Evolutionary conservation across 2,888 invertebrate species (phyloP).

Genomic region (Stenodema calcarata): DNA sequence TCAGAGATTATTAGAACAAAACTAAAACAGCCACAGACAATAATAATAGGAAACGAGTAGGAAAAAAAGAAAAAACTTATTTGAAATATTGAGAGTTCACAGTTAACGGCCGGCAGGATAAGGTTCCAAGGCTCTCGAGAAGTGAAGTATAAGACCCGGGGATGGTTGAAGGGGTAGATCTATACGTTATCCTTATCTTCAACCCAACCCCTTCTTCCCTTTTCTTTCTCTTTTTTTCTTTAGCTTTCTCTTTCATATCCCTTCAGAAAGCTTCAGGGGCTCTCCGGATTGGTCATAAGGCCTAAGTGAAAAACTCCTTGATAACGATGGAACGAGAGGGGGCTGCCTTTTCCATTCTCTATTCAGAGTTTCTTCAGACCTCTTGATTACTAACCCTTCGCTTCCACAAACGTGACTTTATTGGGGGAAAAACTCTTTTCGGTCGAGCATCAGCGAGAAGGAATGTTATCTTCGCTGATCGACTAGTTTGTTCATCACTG

Average conservation of each 20-base stretch:
- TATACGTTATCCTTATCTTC: constrained; percentile 48
- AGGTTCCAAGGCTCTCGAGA: constrained; percentile 35
- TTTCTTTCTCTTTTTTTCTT: constrained; percentile 10
- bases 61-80: constrained; percentile 22
- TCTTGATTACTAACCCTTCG: constrained; percentile 37
- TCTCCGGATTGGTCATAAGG: constrained; percentile 41
- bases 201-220: constrained; percentile 9
- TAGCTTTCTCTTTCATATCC: constrained; percentile 30
- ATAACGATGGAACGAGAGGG: not conserved
- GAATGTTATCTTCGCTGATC: not conserved
- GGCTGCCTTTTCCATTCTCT: constrained; percentile 26
- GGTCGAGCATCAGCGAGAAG: not conserved
- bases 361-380: constrained; percentile 34
- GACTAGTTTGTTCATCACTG: not conserved
- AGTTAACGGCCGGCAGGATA: constrained; percentile 33
- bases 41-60: not conserved
- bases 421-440: not conserved
- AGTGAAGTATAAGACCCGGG: constrained; percentile 3
- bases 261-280: not conserved
- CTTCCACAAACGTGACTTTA: constrained; percentile 8
- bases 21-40: not conserved
- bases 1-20: not conserved
- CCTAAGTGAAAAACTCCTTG: constrained; percentile 44
- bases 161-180: constrained; percentile 38
- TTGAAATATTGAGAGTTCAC: constrained; percentile 44